Base-by-base conservation (phyloP, 2,113 vertebrate species). In the Poeciliopsis turrubarensis region DNA sequence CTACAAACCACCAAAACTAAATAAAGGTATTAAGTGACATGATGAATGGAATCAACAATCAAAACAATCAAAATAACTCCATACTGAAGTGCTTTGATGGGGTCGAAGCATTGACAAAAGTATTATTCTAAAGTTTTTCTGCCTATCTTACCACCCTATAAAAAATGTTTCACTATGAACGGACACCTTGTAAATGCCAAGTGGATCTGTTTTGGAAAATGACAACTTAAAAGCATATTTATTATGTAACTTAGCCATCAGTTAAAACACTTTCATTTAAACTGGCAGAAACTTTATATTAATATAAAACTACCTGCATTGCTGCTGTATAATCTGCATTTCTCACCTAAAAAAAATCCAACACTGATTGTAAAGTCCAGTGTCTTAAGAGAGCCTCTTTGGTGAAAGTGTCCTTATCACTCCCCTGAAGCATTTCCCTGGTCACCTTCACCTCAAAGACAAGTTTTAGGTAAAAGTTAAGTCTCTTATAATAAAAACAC, bases 361-460 rank as follows among this genome's bases (percentile, higher is more conserved):
- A 64, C n/a, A 31, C 26, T 57, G 5, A 70, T 72, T 67, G 73
- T 57, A 61, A 64, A 60, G 54, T n/a, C 32, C 3, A 14, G 22
- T 37, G 7, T 41, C 60, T 64, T 63, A 65, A 39, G 72, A 73
- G 37, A 31, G 66, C 34, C 65, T 41, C 14, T 61, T 37, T 47
- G 78, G 63, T 65, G 78, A 76, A 65, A 10, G 26, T 30, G 62
- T 61, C 54, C 68, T 75, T 81, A 81, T 88, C 84, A 60, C 41
- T 76, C 67, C 17, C 14, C 9, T 25, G 70, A 81, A 86, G 75
- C 51, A 32, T 67, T 29, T 44, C 76, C 37, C 13, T 25, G 10
- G 32, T 68, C 37, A 69, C 39, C 51, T 54, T 54, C 3, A n/a
- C 8, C 2, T 54, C 25, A n/a, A 67, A 26, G 61, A 77, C 37